Conservation (phyloP, 2,888 invertebrate species). For the Embidobia sp. region DNA sequence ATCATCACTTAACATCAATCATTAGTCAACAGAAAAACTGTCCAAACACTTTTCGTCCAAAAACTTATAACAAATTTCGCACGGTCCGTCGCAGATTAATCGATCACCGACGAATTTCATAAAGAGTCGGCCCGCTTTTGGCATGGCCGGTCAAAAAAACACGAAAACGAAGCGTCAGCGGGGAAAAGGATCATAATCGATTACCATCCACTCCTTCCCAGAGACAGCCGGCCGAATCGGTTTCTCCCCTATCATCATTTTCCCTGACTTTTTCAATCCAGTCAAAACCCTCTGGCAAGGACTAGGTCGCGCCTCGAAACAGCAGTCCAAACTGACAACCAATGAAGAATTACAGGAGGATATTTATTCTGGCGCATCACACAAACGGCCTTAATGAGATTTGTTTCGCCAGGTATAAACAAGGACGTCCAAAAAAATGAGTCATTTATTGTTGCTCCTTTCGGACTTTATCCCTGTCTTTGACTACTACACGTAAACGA, state of each 20-base stretch:
- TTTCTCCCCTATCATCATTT: conserved; percentile 50
- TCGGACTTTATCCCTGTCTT: too few relatives aligned
- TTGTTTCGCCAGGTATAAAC: too few relatives aligned
- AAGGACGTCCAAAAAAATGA: too few relatives aligned
- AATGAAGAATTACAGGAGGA: too few relatives aligned
- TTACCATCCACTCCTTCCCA: conserved; percentile 33
- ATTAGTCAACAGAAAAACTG: neutral
- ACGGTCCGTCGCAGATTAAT: conserved; percentile 7
- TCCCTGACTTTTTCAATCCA: conserved; percentile 40
- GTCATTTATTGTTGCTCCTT: too few relatives aligned
- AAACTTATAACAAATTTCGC: conserved; percentile 7
- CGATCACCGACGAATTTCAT: conserved; percentile 48
- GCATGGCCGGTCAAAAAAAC: conserved; percentile 24
- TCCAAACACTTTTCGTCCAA: neutral
- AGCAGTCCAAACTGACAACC: too few relatives aligned
- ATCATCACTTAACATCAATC: conserved; percentile 2
- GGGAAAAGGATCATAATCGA: conserved; percentile 47
- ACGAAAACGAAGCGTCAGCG: conserved; percentile 31
- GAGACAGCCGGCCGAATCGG: conserved; percentile 31
- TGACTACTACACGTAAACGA: too few relatives aligned
- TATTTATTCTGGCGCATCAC: too few relatives aligned
- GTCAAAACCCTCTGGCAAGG: conserved; percentile 20
- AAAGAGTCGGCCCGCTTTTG: conserved; percentile 22
- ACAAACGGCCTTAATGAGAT: too few relatives aligned
- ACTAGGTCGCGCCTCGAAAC: too few relatives aligned